Evolutionary conservation across 2,888 invertebrate genomes (phyloP), one percentile per base, ranked within the genome.

Genomic region (Rhabditophanes sp.): DNA sequence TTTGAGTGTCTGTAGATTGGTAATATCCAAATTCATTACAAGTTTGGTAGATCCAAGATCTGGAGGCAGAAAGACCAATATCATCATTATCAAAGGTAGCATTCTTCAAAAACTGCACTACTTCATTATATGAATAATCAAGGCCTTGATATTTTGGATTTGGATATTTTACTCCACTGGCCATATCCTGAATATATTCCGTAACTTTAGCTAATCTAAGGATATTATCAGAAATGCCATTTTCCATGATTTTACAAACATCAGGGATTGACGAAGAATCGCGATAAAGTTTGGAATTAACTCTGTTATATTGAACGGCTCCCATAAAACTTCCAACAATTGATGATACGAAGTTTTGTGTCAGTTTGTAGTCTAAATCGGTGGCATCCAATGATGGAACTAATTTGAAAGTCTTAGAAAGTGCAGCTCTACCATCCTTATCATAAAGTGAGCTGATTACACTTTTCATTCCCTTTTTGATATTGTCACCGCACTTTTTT

Each of bases 1-100:
- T 37, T 29, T 68, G 58, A 1, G 51, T 30, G 40, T 77, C 75
- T 0, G 85, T 82, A 0, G 83, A 80, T 70, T 90, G 88, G 67
- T 78, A 90, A 67, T 81, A 90, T 17, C 87, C 88, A 65, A 88
- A 90, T 66, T 90, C 90, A 1, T 80, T 82, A 65, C 88, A 90
- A 0, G 87, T 87, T 68, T 88, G 88, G 66, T 84, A 88, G 39
- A 75, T 78, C 88, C 88, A 88, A 57, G 82, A 81, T 0, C 87
- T 17, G 15, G 12, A 25, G 15, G 37, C 11, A 21, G 14, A 29
- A 12, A 23, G 15, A 15, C 25, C 12, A 27, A 39, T n/a, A 9
- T 39, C 12, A n/a, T 1, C 9, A n/a, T n/a, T 7, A 27, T 30
- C 30, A 12, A 30, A 30, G 9, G 30, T 28, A 7, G 8, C 11